Conservation (phyloP, 2,888 invertebrate species). For the Dynastes tityus region DNA sequence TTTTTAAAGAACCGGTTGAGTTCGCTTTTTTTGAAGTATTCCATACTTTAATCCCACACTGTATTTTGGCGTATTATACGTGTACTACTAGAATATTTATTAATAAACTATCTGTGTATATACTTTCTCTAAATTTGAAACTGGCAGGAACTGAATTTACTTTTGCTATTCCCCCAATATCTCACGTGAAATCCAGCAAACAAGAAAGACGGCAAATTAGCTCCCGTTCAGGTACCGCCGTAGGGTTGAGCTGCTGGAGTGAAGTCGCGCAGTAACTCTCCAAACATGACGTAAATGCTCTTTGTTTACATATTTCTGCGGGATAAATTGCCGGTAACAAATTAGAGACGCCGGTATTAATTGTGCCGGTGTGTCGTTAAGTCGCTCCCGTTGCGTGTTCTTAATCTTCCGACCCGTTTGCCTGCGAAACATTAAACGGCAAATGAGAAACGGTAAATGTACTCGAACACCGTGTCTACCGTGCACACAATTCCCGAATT, state of each 20-base stretch:
- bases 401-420: constrained; percentile 59
- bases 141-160: no score
- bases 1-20: no score
- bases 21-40: no score
- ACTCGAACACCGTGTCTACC: constrained; percentile 50
- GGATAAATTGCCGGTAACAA: constrained; percentile 66
- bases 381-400: constrained; percentile 57
- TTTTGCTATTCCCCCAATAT: background rate
- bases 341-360: constrained; percentile 62
- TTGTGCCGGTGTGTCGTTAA: constrained; percentile 61
- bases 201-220: constrained; percentile 3
- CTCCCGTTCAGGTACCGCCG: background rate
- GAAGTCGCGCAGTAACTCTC: constrained; percentile 60
- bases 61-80: no score
- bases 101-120: no score
- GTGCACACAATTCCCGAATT: constrained; percentile 29
- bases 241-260: constrained; percentile 19
- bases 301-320: constrained; percentile 66
- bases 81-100: no score
- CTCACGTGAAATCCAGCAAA: background rate
- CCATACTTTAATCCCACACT: no score
- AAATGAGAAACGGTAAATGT: constrained; percentile 58
- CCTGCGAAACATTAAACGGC: constrained; percentile 60
- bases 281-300: constrained; percentile 63
- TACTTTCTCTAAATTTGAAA: no score